Evolutionary conservation across 2,113 vertebrate species (phyloP), one percentile per base, ranked within the genome.

Genomic region (Oncorhynchus keta): DNA sequence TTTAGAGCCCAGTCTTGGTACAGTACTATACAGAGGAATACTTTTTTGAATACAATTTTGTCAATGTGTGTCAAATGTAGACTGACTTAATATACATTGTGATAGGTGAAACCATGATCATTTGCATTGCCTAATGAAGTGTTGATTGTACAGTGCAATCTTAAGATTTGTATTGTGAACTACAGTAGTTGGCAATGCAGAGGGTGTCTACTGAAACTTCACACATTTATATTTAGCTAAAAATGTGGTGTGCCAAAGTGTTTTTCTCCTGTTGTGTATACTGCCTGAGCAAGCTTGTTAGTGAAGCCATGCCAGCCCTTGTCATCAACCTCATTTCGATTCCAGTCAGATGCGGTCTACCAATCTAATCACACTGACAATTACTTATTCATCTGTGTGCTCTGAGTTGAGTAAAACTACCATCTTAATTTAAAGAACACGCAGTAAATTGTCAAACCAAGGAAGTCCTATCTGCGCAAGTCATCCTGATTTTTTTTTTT

Each of bases 381-480:
- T 76, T 24, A 76, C 70, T 73, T 70, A 77, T 66, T 77, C 57
- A 76, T 55, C 59, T 61, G 39, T 72, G 55, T 30, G 76, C 69
- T 71, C 76, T 66, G 69, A 72, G 70, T 71, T 77, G 76, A 69
- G 76, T 55, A 72, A 72, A 77, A 77, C 65, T 65, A 68, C 20
- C 18, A 77, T 77, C 75, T 77, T 74, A 26, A 32, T 67, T 74
- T 26, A 81, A 81, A 68, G 75, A 74, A 67, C 71, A 62, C 66
- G 64, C 64, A 59, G 70, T 74, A 79, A 79, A 79, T 70, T 66
- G 73, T 81, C 71, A 66, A 73, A 76, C 48, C 30, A 45, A 59
- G 59, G 49, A 59, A 79, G 74, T 75, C 74, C 4, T 48, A 51
- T 66, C 74, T 75, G 14, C 28, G 74, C 74, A 51, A 76, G 66